Conservation (phyloP, 2,113 vertebrate species). For the Axis porcinus region DNA sequence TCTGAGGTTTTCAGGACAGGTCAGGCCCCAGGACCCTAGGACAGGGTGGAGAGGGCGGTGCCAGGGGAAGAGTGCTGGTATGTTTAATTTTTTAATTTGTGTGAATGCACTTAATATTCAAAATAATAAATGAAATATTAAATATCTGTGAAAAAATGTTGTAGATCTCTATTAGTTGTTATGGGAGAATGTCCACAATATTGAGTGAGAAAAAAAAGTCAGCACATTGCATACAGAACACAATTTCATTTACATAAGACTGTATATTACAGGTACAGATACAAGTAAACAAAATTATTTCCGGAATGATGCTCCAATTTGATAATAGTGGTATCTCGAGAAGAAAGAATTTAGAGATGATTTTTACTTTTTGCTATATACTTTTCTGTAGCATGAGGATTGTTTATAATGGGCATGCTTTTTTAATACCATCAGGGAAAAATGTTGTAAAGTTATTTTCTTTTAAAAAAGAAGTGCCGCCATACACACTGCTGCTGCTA, state of each 20-base stretch:
- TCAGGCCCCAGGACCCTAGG: rapidly evolving
- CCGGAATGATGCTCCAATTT: neutral
- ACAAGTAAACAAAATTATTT: neutral
- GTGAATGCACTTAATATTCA: neutral
- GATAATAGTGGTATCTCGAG: neutral
- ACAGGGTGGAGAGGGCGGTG: neutral
- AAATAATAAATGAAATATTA: constrained; percentile 1
- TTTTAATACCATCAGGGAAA: neutral
- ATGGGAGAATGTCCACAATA: neutral
- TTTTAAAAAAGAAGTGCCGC: neutral
- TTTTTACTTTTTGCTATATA: neutral
- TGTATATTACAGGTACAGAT: neutral
- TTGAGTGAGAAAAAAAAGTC: neutral
- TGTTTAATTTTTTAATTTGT: neutral
- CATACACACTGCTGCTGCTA: neutral
- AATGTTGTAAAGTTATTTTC: neutral
- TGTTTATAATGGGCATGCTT: neutral
- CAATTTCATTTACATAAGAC: neutral
- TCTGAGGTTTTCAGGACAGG: too few species aligned
- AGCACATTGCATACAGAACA: neutral
- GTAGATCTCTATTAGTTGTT: neutral
- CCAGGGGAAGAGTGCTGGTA: rapidly evolving
- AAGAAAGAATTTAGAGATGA: neutral
- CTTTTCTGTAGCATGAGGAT: neutral
- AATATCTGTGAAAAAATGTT: neutral